Evolutionary conservation across 23 tunicate genomes (phyloP), one percentile per base, ranked within the genome.

Genomic region (Pegea sp.): DNA sequence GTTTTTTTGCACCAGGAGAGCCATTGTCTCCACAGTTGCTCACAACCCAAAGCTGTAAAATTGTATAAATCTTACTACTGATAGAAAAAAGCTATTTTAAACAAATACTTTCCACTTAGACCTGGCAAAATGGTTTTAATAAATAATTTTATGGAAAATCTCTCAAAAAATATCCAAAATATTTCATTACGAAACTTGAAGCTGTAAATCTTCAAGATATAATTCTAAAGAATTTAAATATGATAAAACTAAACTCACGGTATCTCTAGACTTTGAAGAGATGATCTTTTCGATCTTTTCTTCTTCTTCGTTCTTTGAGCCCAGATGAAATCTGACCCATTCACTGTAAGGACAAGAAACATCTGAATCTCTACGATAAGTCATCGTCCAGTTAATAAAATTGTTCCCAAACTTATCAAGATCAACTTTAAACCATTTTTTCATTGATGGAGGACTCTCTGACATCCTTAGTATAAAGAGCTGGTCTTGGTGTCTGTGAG

Each of bases 401-500:
- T 38, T 38, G 46, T 16, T 16, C 13, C 46, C 46, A 16, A 38
- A 38, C 46, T 38, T 38, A 8, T 38, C 16, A 11, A 38, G 46
- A 16, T 38, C 46, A 11, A 38, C 11, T 16, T 16, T 16, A 16
- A 38, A 38, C 46, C 46, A 38, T 16, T 8, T 11, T 16, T 38
- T 38, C 46, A 38, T 38, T 11, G 46, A 8, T 11, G 13, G 46
- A 16, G 46, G 46, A 38, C 46, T 38, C 16, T 38, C 46, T 16
- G 11, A 16, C 11, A 38, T 8, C 46, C 46, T 38, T 11, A 16
- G 13, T 16, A 38, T 16, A 38, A 38, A 38, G 13, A 38, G 13
- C 46, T 38, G 46, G 46, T 38, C 46, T 16, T 11, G 46, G 46
- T 38, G 46, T 16, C 46, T 38, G 46, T 11, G 46, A 38, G 46